Conservation (phyloP, 92 coral and sea anemone species). For the Palythoa grandis region DNA sequence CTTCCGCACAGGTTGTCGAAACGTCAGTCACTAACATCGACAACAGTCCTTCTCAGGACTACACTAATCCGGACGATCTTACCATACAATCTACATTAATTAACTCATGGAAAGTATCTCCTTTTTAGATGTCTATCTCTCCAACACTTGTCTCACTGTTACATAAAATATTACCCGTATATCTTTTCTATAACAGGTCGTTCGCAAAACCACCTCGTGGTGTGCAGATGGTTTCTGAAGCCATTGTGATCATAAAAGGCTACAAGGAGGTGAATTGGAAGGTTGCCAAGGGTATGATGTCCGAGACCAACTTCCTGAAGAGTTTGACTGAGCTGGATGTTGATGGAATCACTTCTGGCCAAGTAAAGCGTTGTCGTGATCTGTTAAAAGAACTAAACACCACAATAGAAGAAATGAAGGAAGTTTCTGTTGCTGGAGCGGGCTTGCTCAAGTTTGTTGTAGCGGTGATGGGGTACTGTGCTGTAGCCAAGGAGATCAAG, state of each 20-base stretch:
- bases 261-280: slow-evolving; percentile 96
- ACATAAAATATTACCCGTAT: too few species aligned
- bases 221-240: slow-evolving; percentile 97
- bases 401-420: slow-evolving; percentile 94
- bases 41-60: too few species aligned
- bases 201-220: slow-evolving; percentile 99
- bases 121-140: background rate
- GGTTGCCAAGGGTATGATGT: slow-evolving; percentile 99
- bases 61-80: too few species aligned
- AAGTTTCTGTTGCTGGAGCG: slow-evolving; percentile 91
- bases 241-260: slow-evolving; percentile 95
- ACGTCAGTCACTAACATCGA: too few species aligned
- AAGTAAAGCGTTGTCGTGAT: slow-evolving; percentile 92
- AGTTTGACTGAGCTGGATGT: slow-evolving; percentile 95
- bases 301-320: slow-evolving; percentile 97
- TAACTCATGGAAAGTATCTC: too few species aligned
- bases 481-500: slow-evolving; percentile 97
- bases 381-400: slow-evolving; percentile 88
- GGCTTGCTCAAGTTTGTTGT: slow-evolving; percentile 93
- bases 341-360: slow-evolving; percentile 87
- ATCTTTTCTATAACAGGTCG: slow-evolving; percentile 58
- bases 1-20: too few species aligned
- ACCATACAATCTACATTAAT: too few species aligned
- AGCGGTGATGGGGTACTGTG: slow-evolving; percentile 97
- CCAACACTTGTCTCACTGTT: background rate